Conservation (phyloP, 2,888 invertebrate genomes). For the Dryomyza anilis region DNA sequence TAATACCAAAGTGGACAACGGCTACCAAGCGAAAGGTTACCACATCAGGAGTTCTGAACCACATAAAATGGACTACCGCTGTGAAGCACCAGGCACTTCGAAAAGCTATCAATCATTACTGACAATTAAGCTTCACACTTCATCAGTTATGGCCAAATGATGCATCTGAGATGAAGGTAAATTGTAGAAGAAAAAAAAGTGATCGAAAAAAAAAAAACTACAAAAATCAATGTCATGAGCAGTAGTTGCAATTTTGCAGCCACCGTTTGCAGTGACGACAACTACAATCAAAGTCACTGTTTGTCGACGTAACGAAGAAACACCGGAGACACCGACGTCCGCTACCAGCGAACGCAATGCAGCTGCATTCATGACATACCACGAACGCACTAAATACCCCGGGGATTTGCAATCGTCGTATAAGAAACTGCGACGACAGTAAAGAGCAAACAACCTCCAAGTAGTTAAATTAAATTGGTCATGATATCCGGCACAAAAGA, state of each 20-base stretch:
- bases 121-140: constrained; percentile 39
- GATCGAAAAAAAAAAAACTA: constrained; percentile 16
- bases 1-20: too few relatives aligned
- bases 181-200: constrained; percentile 20
- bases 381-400: not conserved
- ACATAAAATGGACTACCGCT: too few relatives aligned
- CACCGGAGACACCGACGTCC: not conserved
- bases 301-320: too few relatives aligned
- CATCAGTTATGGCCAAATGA: constrained; percentile 21
- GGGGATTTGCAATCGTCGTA: not conserved
- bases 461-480: constrained; percentile 36
- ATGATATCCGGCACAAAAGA: constrained; percentile 34
- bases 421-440: not conserved
- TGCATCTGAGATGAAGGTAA: too few relatives aligned
- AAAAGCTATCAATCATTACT: constrained; percentile 36
- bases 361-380: not conserved
- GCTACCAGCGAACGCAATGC: not conserved
- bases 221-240: constrained; percentile 16
- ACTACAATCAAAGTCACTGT: not conserved
- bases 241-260: not conserved
- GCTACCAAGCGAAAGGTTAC: too few relatives aligned
- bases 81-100: too few relatives aligned
- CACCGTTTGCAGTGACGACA: not conserved
- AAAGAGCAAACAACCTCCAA: not conserved
- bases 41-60: too few relatives aligned